Evolutionary conservation across 2,888 invertebrate species (phyloP).

Genomic region (Dascillus cervinus): DNA sequence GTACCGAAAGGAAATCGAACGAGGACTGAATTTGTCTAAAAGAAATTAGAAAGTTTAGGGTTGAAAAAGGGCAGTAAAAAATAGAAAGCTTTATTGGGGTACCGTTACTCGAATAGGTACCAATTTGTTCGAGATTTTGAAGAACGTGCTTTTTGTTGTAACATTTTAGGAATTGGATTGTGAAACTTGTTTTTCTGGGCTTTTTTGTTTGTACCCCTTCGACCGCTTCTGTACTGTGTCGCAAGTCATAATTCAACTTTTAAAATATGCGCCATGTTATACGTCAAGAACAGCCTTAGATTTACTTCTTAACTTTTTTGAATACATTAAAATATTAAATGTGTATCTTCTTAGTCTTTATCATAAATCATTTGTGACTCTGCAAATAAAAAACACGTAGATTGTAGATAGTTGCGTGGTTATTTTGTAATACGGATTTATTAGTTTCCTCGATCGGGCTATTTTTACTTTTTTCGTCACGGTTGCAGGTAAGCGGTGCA

Average conservation of each 20-base stretch:
- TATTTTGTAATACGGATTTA: too few relatives aligned
- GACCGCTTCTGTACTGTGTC: constrained; percentile 14
- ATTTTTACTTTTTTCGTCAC: too few relatives aligned
- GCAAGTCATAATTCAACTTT: constrained; percentile 34
- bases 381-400: too few relatives aligned
- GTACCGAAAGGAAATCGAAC: too few relatives aligned
- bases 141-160: neutral
- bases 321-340: constrained; percentile 27
- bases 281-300: constrained; percentile 29
- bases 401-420: too few relatives aligned
- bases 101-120: too few relatives aligned
- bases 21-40: too few relatives aligned
- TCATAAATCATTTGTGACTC: too few relatives aligned
- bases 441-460: too few relatives aligned
- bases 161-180: neutral
- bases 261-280: constrained; percentile 36
- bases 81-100: constrained; percentile 12
- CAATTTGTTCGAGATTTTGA: too few relatives aligned
- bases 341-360: constrained; percentile 15
- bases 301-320: constrained; percentile 25
- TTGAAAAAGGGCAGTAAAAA: constrained; percentile 12
- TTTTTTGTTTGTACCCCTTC: constrained; percentile 10
- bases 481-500: too few relatives aligned
- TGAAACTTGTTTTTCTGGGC: neutral
- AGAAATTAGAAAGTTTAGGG: constrained; percentile 14